Conservation (phyloP, 2,888 invertebrate species). For the Pimpla rufipes region DNA sequence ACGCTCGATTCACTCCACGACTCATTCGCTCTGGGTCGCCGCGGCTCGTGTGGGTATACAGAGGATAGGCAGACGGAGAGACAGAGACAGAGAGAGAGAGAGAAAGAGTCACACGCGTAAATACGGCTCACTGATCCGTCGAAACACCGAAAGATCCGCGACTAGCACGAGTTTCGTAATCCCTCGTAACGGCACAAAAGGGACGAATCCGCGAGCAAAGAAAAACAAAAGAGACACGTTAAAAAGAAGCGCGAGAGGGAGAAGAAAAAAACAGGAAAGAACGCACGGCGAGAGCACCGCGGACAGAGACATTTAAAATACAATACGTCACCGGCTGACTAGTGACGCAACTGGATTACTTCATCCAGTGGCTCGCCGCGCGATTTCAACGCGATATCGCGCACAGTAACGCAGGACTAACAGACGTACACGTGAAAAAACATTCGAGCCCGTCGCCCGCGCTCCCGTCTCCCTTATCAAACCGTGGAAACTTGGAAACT, state of each 20-base stretch:
- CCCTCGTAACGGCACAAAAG: neutral
- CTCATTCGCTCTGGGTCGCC: constrained; percentile 39
- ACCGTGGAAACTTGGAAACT: neutral
- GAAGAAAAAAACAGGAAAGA: constrained; percentile 33
- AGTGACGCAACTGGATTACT: constrained; percentile 71
- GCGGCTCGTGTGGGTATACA: constrained; percentile 16
- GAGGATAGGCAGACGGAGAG: neutral
- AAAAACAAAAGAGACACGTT: neutral
- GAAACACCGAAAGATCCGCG: constrained; percentile 17
- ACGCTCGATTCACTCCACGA: constrained; percentile 54
- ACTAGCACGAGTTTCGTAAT: too few relatives aligned
- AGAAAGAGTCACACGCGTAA: neutral
- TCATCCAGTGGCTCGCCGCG: constrained; percentile 56
- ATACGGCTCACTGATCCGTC: neutral
- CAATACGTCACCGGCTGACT: constrained; percentile 67
- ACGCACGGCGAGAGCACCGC: constrained; percentile 21
- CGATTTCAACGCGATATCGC: constrained; percentile 38
- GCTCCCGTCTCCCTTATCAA: neutral
- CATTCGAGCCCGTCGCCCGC: neutral
- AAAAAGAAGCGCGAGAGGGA: constrained; percentile 4
- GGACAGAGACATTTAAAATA: constrained; percentile 54
- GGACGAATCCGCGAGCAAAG: neutral
- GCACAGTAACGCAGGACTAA: neutral
- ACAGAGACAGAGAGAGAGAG: neutral
- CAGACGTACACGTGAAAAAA: constrained; percentile 31